Conservation (phyloP, 2,797 vertebrate species). For the Paratrypauchen microcephalus region DNA sequence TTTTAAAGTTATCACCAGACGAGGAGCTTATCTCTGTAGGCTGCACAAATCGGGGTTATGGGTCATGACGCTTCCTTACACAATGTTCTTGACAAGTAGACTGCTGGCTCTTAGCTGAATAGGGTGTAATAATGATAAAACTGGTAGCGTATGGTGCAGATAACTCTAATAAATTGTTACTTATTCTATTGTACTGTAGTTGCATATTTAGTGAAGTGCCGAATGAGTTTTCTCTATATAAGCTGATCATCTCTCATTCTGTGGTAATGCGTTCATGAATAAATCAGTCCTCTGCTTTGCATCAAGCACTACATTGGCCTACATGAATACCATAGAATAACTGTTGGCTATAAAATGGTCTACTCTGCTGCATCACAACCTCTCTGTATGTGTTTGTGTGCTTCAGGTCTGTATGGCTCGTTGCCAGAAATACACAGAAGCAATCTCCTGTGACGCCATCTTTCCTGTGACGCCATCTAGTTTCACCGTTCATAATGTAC, state of each 20-base stretch:
- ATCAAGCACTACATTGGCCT: not conserved
- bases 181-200: constrained; percentile 44
- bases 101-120: constrained; percentile 22
- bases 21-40: constrained; percentile 6
- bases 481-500: not conserved
- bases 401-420: not conserved
- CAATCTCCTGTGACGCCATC: not conserved
- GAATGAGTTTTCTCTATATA: constrained; percentile 39
- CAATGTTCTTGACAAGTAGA: constrained; percentile 28
- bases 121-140: constrained; percentile 28
- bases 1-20: constrained; percentile 45
- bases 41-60: constrained; percentile 28
- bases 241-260: constrained; percentile 46
- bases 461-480: not conserved
- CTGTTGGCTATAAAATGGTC: not conserved
- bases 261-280: constrained; percentile 28
- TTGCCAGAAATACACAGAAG: not conserved
- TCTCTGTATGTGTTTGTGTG: not conserved
- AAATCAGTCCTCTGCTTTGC: constrained; percentile 19
- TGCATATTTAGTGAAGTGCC: constrained; percentile 49
- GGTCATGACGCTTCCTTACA: constrained; percentile 26
- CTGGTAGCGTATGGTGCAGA: constrained; percentile 31
- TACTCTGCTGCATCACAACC: not conserved
- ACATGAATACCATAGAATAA: not conserved
- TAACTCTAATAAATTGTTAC: constrained; percentile 51